A percentile compares a stretch with the other conserved stretches of the same genome.
These are phyloP conservation scores for Catharus minimus DNA, from an alignment of 2,113 vertebrate species.

Conservation along the genomic window DNA sequence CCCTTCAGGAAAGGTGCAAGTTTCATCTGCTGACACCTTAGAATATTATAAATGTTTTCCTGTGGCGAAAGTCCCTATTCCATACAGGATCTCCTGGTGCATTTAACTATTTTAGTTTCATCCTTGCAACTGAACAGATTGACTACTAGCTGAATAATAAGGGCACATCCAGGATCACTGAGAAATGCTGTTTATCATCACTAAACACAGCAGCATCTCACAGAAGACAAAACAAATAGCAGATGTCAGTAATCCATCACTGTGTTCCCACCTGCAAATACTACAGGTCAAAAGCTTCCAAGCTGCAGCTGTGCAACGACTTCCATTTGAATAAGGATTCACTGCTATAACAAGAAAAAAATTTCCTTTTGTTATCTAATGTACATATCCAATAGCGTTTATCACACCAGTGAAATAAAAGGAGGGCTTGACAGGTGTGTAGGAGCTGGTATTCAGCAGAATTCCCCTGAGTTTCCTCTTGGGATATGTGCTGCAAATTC, in stretches of 20 bases:
- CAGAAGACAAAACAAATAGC: not conserved
- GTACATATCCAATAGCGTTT: not conserved
- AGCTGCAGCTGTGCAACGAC: not conserved
- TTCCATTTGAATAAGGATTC: not conserved
- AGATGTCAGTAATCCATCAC: not conserved
- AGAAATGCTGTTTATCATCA: not conserved
- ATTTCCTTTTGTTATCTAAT: not conserved
- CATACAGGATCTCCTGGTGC: not conserved
- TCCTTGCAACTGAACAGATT: not conserved
- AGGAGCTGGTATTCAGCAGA: not conserved
- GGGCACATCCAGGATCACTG: not conserved
- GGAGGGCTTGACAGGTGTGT: not conserved
- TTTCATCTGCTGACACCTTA: not conserved
- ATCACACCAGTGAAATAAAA: not conserved
- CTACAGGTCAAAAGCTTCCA: not conserved
- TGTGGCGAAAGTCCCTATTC: not conserved
- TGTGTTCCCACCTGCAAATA: not conserved
- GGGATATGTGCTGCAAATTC: not conserved
- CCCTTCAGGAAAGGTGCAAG: not conserved
- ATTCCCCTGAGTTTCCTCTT: not conserved
- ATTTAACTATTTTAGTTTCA: not conserved
- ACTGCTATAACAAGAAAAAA: not conserved
- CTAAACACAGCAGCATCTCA: not conserved
- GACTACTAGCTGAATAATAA: not conserved
- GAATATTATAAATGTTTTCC: not conserved